Evolutionary conservation across 2,797 vertebrate species (phyloP).

Genomic region (Clamator glandarius): DNA sequence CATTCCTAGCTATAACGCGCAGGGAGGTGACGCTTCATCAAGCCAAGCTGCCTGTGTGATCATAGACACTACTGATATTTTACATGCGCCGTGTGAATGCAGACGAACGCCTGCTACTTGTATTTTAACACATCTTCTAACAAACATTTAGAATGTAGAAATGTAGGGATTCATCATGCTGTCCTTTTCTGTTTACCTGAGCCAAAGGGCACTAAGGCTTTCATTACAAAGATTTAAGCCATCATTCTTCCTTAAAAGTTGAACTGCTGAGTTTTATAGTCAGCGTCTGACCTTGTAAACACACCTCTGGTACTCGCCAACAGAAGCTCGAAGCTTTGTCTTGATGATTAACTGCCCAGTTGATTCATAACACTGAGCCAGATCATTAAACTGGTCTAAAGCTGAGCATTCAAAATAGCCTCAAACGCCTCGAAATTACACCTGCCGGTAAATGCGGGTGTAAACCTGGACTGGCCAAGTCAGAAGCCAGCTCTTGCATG

Average conservation of each 20-base stretch:
- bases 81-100: background rate
- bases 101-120: background rate
- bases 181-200: background rate
- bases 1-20: background rate
- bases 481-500: background rate
- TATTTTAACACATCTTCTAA: background rate
- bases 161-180: background rate
- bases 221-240: background rate
- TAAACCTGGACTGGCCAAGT: background rate
- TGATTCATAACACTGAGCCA: constrained; percentile 2
- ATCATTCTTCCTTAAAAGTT: background rate
- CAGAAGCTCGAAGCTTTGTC: background rate
- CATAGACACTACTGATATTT: background rate
- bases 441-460: background rate
- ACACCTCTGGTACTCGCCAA: background rate
- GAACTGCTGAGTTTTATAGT: background rate
- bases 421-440: constrained; percentile 22
- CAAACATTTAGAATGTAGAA: background rate
- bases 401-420: constrained; percentile 8
- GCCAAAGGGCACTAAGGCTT: background rate
- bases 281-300: constrained; percentile 15
- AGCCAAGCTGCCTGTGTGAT: background rate
- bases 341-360: background rate
- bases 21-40: background rate
- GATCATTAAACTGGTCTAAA: constrained; percentile 34